Evolutionary conservation across 2,888 invertebrate genomes (phyloP).

Genomic region (Hirudinaria manillensis): DNA sequence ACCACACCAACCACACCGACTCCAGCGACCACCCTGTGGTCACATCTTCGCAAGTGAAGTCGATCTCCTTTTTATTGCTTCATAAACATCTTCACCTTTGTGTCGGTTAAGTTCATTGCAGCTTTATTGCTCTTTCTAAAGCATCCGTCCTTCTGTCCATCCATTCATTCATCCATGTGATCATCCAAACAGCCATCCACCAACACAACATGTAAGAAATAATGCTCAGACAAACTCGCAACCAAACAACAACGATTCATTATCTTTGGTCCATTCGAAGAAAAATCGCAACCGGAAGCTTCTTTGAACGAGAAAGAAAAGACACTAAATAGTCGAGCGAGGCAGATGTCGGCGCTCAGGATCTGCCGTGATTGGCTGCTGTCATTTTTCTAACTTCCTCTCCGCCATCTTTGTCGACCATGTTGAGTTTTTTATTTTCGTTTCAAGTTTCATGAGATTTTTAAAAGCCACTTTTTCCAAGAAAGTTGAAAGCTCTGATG

Average conservation of each 20-base stretch:
- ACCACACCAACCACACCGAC: conserved; percentile 4
- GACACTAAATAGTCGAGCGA: not conserved
- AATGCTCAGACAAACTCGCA: not conserved
- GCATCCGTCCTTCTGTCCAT: no score
- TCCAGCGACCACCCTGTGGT: not conserved
- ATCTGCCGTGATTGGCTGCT: conserved; percentile 1
- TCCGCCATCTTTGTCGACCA: not conserved
- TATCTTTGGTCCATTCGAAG: conserved; percentile 1
- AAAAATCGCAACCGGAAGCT: conserved; percentile 11
- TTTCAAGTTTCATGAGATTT: no score
- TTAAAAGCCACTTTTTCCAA: no score
- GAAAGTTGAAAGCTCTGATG: no score
- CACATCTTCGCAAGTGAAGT: not conserved
- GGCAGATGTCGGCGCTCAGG: conserved; percentile 1
- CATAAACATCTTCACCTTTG: no score
- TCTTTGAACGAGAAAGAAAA: not conserved
- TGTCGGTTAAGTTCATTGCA: no score
- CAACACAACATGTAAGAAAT: not conserved
- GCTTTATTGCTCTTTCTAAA: no score
- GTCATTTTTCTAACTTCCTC: not conserved
- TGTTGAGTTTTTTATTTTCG: no score
- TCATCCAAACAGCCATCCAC: not conserved
- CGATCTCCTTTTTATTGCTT: no score
- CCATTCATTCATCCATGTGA: no score
- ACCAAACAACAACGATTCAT: conserved; percentile 5